Base-by-base conservation (phyloP, 2,113 vertebrate genomes). In the Sinocyclocheilus grahami region DNA sequence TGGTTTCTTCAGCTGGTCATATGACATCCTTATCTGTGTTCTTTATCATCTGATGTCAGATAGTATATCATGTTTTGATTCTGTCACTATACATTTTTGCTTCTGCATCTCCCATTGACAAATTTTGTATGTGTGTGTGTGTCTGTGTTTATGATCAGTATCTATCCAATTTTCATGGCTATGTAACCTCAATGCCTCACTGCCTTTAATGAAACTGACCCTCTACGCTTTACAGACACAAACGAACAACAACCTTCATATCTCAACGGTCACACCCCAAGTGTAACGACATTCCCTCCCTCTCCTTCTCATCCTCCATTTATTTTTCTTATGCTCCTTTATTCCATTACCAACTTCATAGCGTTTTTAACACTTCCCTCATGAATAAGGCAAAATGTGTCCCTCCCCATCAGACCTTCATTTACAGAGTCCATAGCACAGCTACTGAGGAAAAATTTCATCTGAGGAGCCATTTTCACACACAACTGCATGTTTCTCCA, bases 141-240 rank as follows among this genome's bases (percentile, higher is more conserved):
- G 42, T 8, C 18, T 83, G 82, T 75, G 37, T 69, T 13, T 37
- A 12, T 81, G 78, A 86, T 80, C 69, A 60, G 60, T 62, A 74
- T 60, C 67, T 37, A 51, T 72, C 18, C 58, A 48, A 63, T 82
- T 86, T 82, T 75, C 67, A 42, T 86, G 67, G 85, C 27, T 76
- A 14, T 82, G 22, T 63, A 82, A 72, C 24, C 60, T 60, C 30
- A 67, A 51, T 76, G 78, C 67, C 12, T 86, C 78, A 63, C n/a
- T 81, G 85, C 10, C 51, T 81, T 75, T 82, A 86, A 74, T 72
- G 78, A 86, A 82, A 82, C 78, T 65, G 58, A 51, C 27, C 51
- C 30, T 51, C 5, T 63, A 46, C 9, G 24, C 18, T 3, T 13
- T 42, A 82, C 78, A 20, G 51, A 58, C 51, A 60, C 42, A 85